phyloP scores from a whole-genome alignment of 2,888 invertebrate species.

The Miltochrista miniata region DNA sequence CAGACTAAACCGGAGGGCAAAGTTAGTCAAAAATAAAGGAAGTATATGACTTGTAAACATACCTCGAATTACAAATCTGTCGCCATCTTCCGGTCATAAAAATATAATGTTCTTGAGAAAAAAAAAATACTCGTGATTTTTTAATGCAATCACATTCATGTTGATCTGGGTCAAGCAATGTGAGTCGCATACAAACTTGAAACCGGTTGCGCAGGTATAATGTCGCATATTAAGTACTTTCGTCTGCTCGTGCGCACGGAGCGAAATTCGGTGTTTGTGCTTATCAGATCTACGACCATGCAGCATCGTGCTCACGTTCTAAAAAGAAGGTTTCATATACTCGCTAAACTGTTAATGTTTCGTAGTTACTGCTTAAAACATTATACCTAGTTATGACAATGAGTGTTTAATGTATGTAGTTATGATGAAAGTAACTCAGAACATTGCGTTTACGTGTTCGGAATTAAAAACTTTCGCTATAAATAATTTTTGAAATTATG shows the following conservation, averaged over 20 bases:
- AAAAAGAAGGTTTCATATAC: not conserved
- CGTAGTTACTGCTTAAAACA: not conserved
- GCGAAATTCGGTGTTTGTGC: conserved; percentile 15
- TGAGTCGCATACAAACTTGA: conserved; percentile 21
- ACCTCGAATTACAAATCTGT: conserved; percentile 20
- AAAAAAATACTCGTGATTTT: conserved; percentile 24
- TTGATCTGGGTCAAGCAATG: conserved; percentile 36
- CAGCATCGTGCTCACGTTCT: not conserved
- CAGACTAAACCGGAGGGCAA: no score
- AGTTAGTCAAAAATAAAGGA: conserved; percentile 30
- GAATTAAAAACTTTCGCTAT: no score
- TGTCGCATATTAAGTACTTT: conserved; percentile 31
- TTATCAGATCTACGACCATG: conserved; percentile 22
- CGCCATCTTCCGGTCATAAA: conserved; percentile 31
- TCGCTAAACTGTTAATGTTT: no score
- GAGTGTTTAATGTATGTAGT: no score
- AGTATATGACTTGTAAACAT: conserved; percentile 31
- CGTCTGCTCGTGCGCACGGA: conserved; percentile 21
- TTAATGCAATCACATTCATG: conserved; percentile 27
- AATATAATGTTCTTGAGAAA: conserved; percentile 28
- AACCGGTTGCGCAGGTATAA: conserved; percentile 18
- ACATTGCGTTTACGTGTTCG: no score
- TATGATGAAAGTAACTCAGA: no score
- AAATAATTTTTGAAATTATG: no score
- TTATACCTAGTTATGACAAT: not conserved